These are phyloP conservation scores for Parnassius orleans DNA, from an alignment of 2,888 invertebrate species.

Conservation along the genomic window DNA sequence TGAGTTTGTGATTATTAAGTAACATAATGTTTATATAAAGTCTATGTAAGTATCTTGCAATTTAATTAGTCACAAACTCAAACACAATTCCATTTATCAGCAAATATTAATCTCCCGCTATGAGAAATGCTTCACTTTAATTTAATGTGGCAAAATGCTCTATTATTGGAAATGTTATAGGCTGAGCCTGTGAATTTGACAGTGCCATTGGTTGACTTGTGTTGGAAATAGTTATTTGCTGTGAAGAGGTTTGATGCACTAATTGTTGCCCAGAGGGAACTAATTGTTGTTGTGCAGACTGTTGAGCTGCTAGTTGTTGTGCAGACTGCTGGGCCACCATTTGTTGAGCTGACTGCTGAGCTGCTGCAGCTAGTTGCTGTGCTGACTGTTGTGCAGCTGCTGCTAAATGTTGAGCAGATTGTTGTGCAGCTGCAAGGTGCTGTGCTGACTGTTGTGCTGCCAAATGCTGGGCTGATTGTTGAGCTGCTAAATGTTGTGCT, in stretches of 20 bases:
- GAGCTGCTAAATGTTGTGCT: constrained; percentile 52
- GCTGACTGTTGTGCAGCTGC: constrained; percentile 60
- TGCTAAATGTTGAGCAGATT: constrained; percentile 55
- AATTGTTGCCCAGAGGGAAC: constrained; percentile 66
- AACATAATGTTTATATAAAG: background rate
- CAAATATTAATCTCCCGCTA: background rate
- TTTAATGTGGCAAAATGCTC: constrained; percentile 69
- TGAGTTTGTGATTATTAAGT: too few relatives aligned
- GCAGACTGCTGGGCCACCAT: constrained; percentile 54
- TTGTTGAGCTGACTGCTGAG: constrained; percentile 51
- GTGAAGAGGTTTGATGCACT: constrained; percentile 72
- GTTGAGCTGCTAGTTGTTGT: constrained; percentile 65
- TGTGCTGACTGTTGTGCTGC: constrained; percentile 56
- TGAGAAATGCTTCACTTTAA: background rate
- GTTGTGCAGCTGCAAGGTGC: constrained; percentile 52
- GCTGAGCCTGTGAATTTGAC: constrained; percentile 70
- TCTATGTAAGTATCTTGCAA: constrained; percentile 7
- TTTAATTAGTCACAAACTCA: constrained; percentile 17
- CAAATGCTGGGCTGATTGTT: constrained; percentile 58
- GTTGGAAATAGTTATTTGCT: constrained; percentile 73
- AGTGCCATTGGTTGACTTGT: constrained; percentile 74
- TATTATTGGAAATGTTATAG: constrained; percentile 75
- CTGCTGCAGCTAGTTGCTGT: constrained; percentile 53
- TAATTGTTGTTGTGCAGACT: constrained; percentile 67
- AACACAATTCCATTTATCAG: constrained; percentile 16